Evolutionary conservation across 2,113 vertebrate genomes (phyloP).

Genomic region (Mirounga angustirostris): DNA sequence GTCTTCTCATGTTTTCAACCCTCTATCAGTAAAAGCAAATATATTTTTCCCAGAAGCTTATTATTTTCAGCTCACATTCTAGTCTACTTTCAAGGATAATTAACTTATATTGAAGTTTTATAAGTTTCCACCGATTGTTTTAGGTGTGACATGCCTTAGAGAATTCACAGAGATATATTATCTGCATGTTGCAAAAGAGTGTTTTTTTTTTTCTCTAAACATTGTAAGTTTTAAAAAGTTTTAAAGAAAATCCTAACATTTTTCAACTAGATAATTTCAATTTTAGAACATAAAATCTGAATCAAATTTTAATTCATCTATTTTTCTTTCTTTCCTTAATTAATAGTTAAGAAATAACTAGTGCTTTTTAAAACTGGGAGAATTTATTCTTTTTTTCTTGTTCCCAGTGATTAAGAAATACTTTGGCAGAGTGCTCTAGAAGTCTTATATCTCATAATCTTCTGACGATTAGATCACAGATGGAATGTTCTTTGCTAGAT

Average conservation of each 20-base stretch:
- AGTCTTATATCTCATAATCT: constrained; percentile 11
- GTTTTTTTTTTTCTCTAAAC: background rate
- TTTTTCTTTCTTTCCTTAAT: constrained; percentile 34
- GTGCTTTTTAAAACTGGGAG: background rate
- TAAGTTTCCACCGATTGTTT: background rate
- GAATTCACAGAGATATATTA: background rate
- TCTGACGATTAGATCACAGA: constrained; percentile 27
- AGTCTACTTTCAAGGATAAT: background rate
- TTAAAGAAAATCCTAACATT: background rate
- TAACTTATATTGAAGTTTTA: background rate
- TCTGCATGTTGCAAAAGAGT: background rate
- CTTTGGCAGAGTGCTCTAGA: background rate
- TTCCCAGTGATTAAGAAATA: constrained; percentile 56
- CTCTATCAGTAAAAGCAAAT: background rate
- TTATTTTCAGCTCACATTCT: background rate
- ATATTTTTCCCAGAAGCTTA: background rate
- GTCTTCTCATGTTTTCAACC: background rate
- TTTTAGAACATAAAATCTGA: background rate
- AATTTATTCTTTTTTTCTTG: background rate
- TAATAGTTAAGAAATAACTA: background rate
- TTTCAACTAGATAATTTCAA: background rate
- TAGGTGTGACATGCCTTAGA: background rate
- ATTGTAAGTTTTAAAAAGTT: background rate
- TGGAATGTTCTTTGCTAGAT: background rate
- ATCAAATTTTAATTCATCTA: background rate